Conservation (phyloP, 2,797 vertebrate species). For the Pteropus rufus region DNA sequence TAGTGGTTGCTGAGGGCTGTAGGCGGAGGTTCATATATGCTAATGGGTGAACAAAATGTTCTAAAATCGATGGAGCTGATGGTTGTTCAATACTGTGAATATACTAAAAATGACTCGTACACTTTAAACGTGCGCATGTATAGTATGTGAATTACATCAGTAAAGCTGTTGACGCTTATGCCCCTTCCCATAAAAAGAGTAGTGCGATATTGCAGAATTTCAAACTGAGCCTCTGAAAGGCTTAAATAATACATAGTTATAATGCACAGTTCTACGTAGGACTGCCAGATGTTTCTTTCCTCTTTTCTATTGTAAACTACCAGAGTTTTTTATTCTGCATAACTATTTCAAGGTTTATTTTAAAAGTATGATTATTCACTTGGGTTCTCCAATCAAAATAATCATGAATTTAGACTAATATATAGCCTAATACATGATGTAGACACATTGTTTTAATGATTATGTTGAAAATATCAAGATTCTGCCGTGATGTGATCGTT, state of each 20-base stretch:
- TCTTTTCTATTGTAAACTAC: background rate
- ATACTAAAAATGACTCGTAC: background rate
- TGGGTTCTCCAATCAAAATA: background rate
- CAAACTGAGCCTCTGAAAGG: background rate
- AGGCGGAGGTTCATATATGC: background rate
- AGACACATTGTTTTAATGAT: background rate
- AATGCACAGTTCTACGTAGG: background rate
- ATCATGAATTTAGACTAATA: background rate
- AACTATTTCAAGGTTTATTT: constrained; percentile 6
- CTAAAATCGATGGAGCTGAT: background rate
- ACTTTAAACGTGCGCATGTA: background rate
- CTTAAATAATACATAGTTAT: background rate
- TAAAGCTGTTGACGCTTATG: background rate
- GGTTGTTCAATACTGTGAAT: background rate
- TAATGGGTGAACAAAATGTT: background rate
- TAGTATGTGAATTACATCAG: background rate
- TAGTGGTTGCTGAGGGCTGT: background rate
- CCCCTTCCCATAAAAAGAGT: background rate
- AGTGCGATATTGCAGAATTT: background rate
- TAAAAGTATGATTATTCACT: background rate
- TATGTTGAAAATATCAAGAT: background rate
- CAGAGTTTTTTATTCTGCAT: background rate
- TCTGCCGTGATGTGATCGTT: background rate
- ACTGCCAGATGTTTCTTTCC: too few species aligned
- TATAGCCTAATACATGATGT: background rate